These are phyloP conservation scores for Aplochiton taeniatus DNA, from an alignment of 2,797 vertebrate genomes.

Conservation along the genomic window DNA sequence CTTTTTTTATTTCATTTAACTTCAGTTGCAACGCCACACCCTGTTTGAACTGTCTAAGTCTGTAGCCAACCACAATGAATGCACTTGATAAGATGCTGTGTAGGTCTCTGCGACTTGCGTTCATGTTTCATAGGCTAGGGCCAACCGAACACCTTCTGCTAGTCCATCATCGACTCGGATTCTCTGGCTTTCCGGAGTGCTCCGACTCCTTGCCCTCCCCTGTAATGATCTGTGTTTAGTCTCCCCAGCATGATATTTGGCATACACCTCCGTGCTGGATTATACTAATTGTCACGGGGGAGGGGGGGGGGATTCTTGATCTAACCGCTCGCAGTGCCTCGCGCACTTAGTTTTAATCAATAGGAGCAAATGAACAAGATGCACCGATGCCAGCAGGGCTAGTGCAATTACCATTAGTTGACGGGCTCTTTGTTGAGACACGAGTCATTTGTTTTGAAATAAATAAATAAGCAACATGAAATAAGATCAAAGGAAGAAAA, in stretches of 20 bases:
- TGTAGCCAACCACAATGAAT: too few relatives aligned
- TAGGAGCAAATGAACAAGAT: constrained; percentile 71
- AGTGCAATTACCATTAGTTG: constrained; percentile 70
- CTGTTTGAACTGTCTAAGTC: too few relatives aligned
- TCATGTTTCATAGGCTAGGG: too few relatives aligned
- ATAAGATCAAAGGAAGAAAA: constrained; percentile 10
- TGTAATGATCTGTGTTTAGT: constrained; percentile 68
- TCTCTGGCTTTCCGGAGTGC: background rate
- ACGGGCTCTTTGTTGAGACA: constrained; percentile 53
- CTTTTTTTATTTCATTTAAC: too few relatives aligned
- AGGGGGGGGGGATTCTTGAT: constrained; percentile 50
- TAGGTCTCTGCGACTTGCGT: too few relatives aligned
- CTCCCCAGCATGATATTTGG: constrained; percentile 66
- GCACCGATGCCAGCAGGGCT: constrained; percentile 64
- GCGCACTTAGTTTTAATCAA: constrained; percentile 69
- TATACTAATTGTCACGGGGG: constrained; percentile 66
- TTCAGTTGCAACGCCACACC: too few relatives aligned
- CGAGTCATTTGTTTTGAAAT: constrained; percentile 55
- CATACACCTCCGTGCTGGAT: constrained; percentile 58
- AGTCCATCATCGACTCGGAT: background rate
- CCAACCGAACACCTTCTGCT: too few relatives aligned
- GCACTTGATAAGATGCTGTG: too few relatives aligned
- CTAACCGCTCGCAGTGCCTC: constrained; percentile 52
- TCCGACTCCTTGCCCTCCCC: constrained; percentile 18
- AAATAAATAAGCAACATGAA: constrained; percentile 59